Evolutionary conservation across 2,888 invertebrate genomes (phyloP).

Genomic region (Diaphora mendica): DNA sequence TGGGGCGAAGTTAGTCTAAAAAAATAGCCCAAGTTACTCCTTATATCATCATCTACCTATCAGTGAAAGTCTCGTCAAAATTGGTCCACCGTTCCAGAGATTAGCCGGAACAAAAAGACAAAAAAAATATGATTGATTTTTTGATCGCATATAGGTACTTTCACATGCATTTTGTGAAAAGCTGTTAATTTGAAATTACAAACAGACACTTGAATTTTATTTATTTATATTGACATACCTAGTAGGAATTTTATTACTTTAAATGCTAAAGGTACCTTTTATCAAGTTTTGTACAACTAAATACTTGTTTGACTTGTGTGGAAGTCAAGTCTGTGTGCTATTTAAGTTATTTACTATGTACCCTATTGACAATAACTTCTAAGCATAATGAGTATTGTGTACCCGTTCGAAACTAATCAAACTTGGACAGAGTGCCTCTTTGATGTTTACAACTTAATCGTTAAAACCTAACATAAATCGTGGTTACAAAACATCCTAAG

Average conservation of each 20-base stretch:
- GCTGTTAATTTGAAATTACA: no score
- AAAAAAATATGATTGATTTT: no score
- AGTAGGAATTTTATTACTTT: not conserved
- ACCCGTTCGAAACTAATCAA: slow-evolving; percentile 2
- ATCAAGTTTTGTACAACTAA: not conserved
- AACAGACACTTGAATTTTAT: not conserved
- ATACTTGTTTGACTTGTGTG: not conserved
- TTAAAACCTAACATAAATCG: not conserved
- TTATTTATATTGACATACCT: no score
- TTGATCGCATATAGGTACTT: no score
- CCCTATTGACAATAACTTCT: not conserved
- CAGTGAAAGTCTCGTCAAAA: no score
- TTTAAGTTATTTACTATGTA: not conserved
- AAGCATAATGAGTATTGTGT: not conserved
- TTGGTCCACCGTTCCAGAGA: no score
- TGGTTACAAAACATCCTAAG: not conserved
- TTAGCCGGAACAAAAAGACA: no score
- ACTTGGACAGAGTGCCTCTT: not conserved
- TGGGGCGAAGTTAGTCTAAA: no score
- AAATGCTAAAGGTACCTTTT: not conserved
- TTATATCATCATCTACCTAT: no score
- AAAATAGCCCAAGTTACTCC: no score
- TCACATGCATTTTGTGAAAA: no score
- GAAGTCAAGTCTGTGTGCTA: not conserved
- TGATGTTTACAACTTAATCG: not conserved